Evolutionary conservation across 2,113 vertebrate genomes (phyloP), one percentile per base, ranked within the genome.

Genomic region (Neopipo cinnamomea): DNA sequence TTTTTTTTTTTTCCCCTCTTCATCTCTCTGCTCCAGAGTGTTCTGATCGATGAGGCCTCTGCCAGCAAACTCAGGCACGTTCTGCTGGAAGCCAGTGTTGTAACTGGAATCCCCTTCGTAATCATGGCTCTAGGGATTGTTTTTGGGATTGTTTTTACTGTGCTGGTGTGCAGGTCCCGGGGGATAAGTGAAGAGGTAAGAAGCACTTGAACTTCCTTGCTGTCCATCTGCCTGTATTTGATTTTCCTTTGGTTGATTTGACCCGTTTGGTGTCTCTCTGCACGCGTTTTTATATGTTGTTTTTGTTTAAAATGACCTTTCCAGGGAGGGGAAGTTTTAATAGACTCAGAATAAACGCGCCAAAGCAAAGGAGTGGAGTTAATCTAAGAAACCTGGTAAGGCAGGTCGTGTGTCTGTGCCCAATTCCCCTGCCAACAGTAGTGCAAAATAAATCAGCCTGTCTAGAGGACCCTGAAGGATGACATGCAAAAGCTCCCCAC

Each of bases 91-190:
- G 96, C 98, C 52, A 96, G 97, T 24, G 94, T 99, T 18, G 77
- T 99, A 82, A 97, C 98, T 84, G 99, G 98, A 92, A 96, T 99
- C 47, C 99, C 99, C 4, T 99, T 99, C 8, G 97, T 99, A 30
- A 93, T 99, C 88, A 98, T 99, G 95, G 98, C 98, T 3, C 77
- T 99, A 0, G 99, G 98, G 28, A 97, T 99, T 93, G 25, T 98
- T 59, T 96, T 99, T 47, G 99, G 99, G n/a, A 78, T 98, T 55
- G 12, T 98, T 83, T 99, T 99, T 91, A 97, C 98, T 74, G 92
- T 97, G 73, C 70, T 99, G 2, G 97, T 97, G 5, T 99, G 99
- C 97, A 97, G 96, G 65, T 98, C 98, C 73, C 98, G 96, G 52
- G 89, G 94, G 41, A 84, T 97, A n/a, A 97, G 12, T 16, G 98